Percentiles rank a stretch among this genome's conserved stretches.
Evolutionary conservation across 2,888 invertebrate genomes (phyloP).

Genomic region (Nasonovia ribisnigri): DNA sequence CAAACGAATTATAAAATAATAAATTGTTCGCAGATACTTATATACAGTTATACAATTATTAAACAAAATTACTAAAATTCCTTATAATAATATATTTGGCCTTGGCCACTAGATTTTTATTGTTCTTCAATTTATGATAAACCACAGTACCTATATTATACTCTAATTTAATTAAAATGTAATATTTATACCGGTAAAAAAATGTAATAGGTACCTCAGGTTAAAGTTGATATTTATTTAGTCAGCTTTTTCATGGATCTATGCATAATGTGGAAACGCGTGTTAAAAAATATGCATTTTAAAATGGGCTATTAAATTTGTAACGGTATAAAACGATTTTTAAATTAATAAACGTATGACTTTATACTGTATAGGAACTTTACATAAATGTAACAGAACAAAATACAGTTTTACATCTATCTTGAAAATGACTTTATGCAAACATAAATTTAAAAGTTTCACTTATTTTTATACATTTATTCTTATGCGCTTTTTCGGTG

Average conservation of each 20-base stretch:
- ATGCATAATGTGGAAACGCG: neutral
- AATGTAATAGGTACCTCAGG: neutral
- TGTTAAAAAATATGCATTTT: neutral
- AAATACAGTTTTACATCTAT: neutral
- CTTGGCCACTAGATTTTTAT: neutral
- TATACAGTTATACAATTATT: no score
- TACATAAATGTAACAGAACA: neutral
- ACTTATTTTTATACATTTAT: neutral
- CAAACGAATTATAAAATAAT: neutral
- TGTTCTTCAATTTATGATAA: neutral
- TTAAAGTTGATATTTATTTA: neutral
- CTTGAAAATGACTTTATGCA: neutral
- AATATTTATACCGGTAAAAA: neutral
- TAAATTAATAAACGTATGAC: neutral
- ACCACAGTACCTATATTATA: neutral
- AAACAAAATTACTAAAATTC: neutral
- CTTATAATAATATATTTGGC: neutral
- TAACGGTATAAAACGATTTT: neutral
- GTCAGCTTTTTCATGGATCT: neutral
- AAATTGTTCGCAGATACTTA: neutral
- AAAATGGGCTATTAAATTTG: neutral
- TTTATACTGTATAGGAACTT: neutral
- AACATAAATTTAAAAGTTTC: conserved; percentile 1
- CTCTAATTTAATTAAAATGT: neutral
- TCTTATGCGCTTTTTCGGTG: no score